Base-by-base conservation (phyloP, 2,113 vertebrate genomes). In the Octodon degus region DNA sequence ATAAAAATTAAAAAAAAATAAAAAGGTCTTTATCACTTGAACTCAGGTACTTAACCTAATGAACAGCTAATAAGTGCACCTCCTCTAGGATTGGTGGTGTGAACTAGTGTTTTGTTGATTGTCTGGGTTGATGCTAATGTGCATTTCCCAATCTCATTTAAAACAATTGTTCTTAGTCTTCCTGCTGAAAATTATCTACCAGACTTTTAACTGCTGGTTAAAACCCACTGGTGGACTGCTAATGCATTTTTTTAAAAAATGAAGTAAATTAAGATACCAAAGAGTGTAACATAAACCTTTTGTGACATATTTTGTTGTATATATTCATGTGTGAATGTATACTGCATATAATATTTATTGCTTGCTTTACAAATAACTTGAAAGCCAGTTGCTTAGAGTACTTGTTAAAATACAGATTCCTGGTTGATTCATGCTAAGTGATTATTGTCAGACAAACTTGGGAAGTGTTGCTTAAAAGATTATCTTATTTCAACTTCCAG, bases 401-500 rank as follows among this genome's bases (percentile, higher is more conserved):
- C 74, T 93, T 72, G 20, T 92, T 90, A 67, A 86, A 85, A 81
- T 63, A 89, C 7, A 62, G 22, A 81, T 63, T 90, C 47, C 32
- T 67, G 7, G 32, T 90, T 63, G 60, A 55, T n/a, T n/a, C 34
- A 63, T 5, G 2, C 37, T 58, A 79, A 40, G 14, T 88, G 40
- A 91, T 83, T 86, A 58, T 43, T 60, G 20, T 63, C 62, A 60
- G 58, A 67, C 34, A 95, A 67, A 37, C 60, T 84, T 82, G 81
- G 65, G 43, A 34, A 81, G 14, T 67, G n/a, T 50, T 68, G 40
- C 50, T 86, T 82, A 47, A 40, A 92, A 89, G 47, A 91, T 58
- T 5, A 17, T 60, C 43, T 72, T 84, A 16, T 60, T 90, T 85
- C 60, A 79, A 93, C 60, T 86, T 67, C 32, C 67, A 63, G 55